Evolutionary conservation across 2,113 vertebrate species (phyloP), one percentile per base, ranked within the genome.

Genomic region (Tyto alba): DNA sequence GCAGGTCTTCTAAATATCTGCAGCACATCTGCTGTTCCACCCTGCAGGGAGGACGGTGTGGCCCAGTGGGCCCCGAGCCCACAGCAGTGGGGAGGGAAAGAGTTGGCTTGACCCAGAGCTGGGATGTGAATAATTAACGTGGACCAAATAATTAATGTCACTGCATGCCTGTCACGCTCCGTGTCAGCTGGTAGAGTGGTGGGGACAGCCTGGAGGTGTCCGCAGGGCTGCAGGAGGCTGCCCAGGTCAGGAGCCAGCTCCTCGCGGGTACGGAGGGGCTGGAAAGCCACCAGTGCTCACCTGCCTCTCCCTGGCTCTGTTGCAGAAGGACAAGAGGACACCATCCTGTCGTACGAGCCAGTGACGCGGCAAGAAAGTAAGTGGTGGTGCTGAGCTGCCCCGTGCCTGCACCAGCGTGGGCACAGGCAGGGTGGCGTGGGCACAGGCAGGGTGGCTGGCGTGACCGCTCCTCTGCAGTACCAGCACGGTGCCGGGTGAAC

Each of bases 321-420:
- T 98, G 52, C 98, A 99, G 99, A 99, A 98, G 99, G 99, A 89
- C 99, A 99, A 96, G 99, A 99, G 96, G 99, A 99, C 97, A 98
- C 99, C 25, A 99, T 99, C 98, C 98, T 99, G 95, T 99, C 99
- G 2, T 99, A 99, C 9, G 99, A 99, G 96, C 99, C 99, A 7
- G 99, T 99, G 94, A 99, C 99, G 3, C 98, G 99, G 95, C 99
- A 99, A 98, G 99, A 99, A 98, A 99, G 99, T 99, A 98, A 99
- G 99, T 99, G 23, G 47, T 76, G 72, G 19, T 2, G 7, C 64
- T 77, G 79, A 64, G 19, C 38, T 74, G 85, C 41, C n/a, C 40
- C 0, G 0, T 38, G 50, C 16, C n/a, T 0, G 0, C 47, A 73
- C 5, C n/a, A 20, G 40, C 0, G 1, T 8, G 23, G 63, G 30